Conservation (phyloP, 2,797 vertebrate genomes). For the Spinibarbus caldwelli region DNA sequence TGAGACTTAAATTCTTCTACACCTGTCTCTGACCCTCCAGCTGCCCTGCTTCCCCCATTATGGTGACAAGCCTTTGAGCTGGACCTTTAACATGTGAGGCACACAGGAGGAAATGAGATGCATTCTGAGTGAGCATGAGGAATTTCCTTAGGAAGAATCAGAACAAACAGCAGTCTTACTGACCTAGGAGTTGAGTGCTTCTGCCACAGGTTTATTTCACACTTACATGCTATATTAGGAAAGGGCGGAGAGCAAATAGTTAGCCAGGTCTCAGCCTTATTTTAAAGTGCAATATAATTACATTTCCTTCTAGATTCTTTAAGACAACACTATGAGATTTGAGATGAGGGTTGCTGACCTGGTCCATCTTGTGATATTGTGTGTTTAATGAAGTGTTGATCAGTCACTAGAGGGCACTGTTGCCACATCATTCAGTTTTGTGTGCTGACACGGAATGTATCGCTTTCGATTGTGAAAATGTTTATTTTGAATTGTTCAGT, state of each 20-base stretch:
- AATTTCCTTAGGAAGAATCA: constrained; percentile 66
- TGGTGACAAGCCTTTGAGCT: constrained; percentile 52
- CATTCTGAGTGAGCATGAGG: constrained; percentile 71
- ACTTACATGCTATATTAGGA: constrained; percentile 14
- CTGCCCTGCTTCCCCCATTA: constrained; percentile 39
- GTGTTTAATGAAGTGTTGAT: neutral
- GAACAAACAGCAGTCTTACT: constrained; percentile 57
- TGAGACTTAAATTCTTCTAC: constrained; percentile 48
- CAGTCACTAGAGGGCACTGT: constrained; percentile 65
- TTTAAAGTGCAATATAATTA: neutral
- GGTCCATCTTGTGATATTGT: neutral
- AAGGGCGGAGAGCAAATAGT: neutral
- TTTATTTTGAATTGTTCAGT: neutral
- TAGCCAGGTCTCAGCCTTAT: neutral
- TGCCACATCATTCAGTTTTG: neutral
- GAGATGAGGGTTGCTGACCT: neutral
- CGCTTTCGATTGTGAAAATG: neutral
- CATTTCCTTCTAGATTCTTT: neutral
- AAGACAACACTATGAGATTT: neutral
- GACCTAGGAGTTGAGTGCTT: constrained; percentile 19
- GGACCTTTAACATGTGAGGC: neutral
- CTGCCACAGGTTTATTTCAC: constrained; percentile 39
- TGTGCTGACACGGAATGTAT: neutral
- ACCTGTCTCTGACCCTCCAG: constrained; percentile 63
- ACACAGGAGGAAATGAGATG: constrained; percentile 54